phyloP scores from a whole-genome alignment of 2,797 vertebrate species.

The Diplodus puntazzo region DNA sequence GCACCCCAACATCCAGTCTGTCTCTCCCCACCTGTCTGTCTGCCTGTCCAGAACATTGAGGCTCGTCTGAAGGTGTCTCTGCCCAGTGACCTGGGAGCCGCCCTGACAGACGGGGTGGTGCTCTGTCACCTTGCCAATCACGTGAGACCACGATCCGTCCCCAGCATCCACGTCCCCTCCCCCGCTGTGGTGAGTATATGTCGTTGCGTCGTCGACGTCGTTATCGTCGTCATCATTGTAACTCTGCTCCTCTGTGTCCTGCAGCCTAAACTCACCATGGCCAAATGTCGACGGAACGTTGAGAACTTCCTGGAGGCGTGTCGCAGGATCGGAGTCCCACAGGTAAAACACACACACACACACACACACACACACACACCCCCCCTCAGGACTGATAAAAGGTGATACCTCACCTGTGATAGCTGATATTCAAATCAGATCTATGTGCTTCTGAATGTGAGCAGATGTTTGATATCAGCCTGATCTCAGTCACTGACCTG shows the following conservation, averaged over 20 bases:
- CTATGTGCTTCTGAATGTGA: background rate
- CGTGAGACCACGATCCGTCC: slow-evolving; percentile 95
- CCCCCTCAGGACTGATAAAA: background rate
- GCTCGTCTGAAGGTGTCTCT: slow-evolving; percentile 93
- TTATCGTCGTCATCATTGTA: too few relatives aligned
- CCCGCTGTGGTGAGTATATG: slow-evolving; percentile 93
- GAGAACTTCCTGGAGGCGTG: slow-evolving; percentile 99
- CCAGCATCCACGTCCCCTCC: slow-evolving; percentile 97
- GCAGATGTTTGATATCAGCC: too few relatives aligned
- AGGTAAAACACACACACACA: slow-evolving; percentile 83
- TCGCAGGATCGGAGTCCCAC: slow-evolving; percentile 95
- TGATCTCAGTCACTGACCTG: background rate
- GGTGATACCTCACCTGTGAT: background rate
- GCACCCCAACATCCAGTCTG: too few relatives aligned
- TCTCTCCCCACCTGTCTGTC: background rate
- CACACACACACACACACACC: background rate
- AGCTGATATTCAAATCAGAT: background rate
- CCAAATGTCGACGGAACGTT: slow-evolving; percentile 97
- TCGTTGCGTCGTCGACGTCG: too few relatives aligned
- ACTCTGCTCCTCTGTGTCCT: slow-evolving; percentile 25
- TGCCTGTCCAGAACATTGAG: slow-evolving; percentile 90
- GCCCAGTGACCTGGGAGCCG: slow-evolving; percentile 93
- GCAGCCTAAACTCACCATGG: slow-evolving; percentile 98
- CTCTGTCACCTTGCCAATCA: slow-evolving; percentile 98
- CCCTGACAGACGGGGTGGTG: slow-evolving; percentile 96